Evolutionary conservation across 2,888 invertebrate genomes (phyloP), one percentile per base, ranked within the genome.

Genomic region (Aricia artaxerxes): DNA sequence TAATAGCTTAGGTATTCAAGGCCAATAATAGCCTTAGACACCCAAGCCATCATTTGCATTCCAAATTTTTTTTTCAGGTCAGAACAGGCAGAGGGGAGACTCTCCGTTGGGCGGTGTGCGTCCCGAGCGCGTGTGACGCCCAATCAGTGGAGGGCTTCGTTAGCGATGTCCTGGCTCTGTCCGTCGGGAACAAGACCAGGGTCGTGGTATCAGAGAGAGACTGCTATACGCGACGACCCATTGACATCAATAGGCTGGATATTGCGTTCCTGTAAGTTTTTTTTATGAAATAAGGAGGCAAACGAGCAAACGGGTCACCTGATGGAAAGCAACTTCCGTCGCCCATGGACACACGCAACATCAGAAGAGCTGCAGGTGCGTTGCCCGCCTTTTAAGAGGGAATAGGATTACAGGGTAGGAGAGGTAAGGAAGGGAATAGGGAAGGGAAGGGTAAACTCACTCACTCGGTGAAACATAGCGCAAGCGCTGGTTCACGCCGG

Each of bases 41-140:
- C 16, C 53, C 53, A 13, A 57, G 4, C 4, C 4, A 16, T 4
- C 57, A 57, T 16, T 57, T 16, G 57, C 16, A 4, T 57, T 57
- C 4, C 57, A 57, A 49, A 57, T 57, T 11, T 35, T 76, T 79
- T 76, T 84, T 86, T 1, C 85, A 94, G 94, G 84, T 88, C 0
- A 90, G 95, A 3, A 91, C 91, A 0, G 94, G 94, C 0, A 90
- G 94, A 0, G 93, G 94, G 0, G 94, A 94, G 80, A 89, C 90
- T 0, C 86, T 96, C 0, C 95, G 95, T 80, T 96, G 96, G 96
- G 96, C 96, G 1, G 94, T 96, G 0, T 96, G 96, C 84, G 91
- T 96, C 6, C 96, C 96, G 16, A 95, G 95, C 69, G 91, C 95
- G 0, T 96, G 96, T 84, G 89, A 90, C 69, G 90, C 94, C 0